A percentile compares a stretch with the other conserved stretches of the same genome.
Evolutionary conservation across 2,113 vertebrate genomes (phyloP).

Genomic region (Chloroceryle aenea): DNA sequence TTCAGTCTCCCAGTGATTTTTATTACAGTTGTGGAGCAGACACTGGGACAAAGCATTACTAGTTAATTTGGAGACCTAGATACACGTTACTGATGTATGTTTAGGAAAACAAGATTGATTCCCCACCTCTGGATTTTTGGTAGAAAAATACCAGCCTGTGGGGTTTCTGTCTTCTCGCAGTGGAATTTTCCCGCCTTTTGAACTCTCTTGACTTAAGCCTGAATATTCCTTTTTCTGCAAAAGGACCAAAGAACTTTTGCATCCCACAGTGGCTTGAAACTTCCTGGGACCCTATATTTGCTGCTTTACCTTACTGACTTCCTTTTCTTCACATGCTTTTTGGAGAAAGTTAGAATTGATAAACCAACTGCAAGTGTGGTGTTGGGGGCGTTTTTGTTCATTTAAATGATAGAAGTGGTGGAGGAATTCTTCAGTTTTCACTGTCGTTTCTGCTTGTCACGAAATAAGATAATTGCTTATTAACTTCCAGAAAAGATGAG

Average conservation of each 20-base stretch:
- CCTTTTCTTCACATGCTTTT: not conserved
- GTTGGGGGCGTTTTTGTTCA: not conserved
- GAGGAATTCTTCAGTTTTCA: not conserved
- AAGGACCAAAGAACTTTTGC: not conserved
- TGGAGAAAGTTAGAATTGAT: not conserved
- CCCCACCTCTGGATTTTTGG: not conserved
- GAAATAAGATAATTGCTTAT: not conserved
- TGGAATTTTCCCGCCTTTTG: not conserved
- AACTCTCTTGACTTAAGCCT: not conserved
- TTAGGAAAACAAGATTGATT: not conserved
- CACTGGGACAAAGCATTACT: not conserved
- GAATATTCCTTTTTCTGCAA: not conserved
- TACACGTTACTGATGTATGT: not conserved
- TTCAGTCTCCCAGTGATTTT: not conserved
- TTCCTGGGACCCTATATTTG: not conserved
- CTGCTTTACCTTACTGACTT: not conserved
- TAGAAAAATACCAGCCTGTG: not conserved
- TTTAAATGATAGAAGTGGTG: not conserved
- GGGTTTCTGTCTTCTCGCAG: not conserved
- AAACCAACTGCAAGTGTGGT: not conserved
- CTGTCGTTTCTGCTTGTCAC: not conserved
- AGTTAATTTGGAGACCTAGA: not conserved
- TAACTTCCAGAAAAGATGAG: not conserved
- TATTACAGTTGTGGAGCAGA: not conserved
- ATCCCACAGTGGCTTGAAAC: not conserved